phyloP scores from a whole-genome alignment of 2,888 invertebrate species.

The Sisyra nigra region DNA sequence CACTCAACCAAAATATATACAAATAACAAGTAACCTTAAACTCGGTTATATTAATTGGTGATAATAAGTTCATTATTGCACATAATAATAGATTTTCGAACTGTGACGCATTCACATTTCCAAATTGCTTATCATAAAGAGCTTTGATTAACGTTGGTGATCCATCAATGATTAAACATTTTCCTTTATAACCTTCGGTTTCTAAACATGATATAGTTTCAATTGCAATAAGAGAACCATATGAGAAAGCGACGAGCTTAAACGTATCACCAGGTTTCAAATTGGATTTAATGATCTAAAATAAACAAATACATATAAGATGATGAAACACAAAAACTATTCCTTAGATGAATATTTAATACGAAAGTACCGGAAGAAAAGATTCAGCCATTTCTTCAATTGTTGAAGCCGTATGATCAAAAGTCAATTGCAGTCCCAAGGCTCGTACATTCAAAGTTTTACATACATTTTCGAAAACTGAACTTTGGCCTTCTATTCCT shows the following conservation, averaged over 20 bases:
- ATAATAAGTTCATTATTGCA: no score
- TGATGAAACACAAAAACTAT: not conserved
- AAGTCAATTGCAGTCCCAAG: slow-evolving; percentile 35
- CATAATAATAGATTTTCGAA: no score
- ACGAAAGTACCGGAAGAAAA: slow-evolving; percentile 30
- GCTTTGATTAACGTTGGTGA: slow-evolving; percentile 46
- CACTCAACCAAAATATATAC: not conserved
- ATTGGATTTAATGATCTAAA: slow-evolving; percentile 37
- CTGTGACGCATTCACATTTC: slow-evolving; percentile 24
- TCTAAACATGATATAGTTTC: slow-evolving; percentile 62
- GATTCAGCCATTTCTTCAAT: slow-evolving; percentile 33
- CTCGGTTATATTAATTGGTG: no score
- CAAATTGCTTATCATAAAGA: slow-evolving; percentile 31
- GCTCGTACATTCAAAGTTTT: slow-evolving; percentile 32
- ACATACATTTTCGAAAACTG: slow-evolving; percentile 33
- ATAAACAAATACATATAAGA: no score
- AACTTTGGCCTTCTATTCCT: slow-evolving; percentile 49
- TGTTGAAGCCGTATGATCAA: slow-evolving; percentile 26
- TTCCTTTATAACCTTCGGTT: slow-evolving; percentile 42
- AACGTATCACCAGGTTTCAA: slow-evolving; percentile 41
- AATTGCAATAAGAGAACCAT: slow-evolving; percentile 60
- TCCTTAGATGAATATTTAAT: not conserved
- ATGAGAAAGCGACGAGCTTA: slow-evolving; percentile 75
- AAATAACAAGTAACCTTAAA: not conserved
- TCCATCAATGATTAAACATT: slow-evolving; percentile 64